Evolutionary conservation across 2,888 invertebrate species (phyloP), one percentile per base, ranked within the genome.

Genomic region (Lochmaea crataegi): DNA sequence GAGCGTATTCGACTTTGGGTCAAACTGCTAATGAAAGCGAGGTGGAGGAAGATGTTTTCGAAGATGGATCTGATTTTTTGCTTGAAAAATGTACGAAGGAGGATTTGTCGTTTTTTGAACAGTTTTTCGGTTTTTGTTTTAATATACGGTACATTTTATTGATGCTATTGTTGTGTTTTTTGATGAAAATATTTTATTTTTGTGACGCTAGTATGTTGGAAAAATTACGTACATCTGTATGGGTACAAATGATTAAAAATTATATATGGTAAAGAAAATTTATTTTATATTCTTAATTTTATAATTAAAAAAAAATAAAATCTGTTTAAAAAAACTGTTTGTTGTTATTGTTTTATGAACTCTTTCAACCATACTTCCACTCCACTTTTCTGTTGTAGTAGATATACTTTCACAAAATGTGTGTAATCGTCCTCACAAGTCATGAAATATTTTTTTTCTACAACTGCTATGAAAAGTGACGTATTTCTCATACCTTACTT

Each of bases 1-100:
- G 74, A 10, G 67, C 67, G 38, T 74, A 71, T 42, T 75, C 75
- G 9, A 77, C 74, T 1, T 65, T 66, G 9, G 74, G 74, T 16
- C 11, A 65, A n/a, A 67, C 74, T 11, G 77, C 72, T n/a, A 75
- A 66, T 16, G 73, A 74, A 4, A 66, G 64, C 14, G 48, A 41
- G 32, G 68, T 67, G 12, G 70, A 74, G 1, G 32, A 67, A 1
- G 48, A 69, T 41, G 66, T 38, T 1, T 9, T 38, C 32, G 32
- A 38, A 38, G 32, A 38, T 38, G 32, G 66, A 14, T 57, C n/a
- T 11, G 14, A 48, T 48, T 48, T 48, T 48, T 48, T n/a, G n/a
- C 48, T 7, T 1, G 48, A n/a, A 7, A 48, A 48, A 14, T 6
- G n/a, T n/a, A 48, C 5, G n/a, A n/a, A n/a, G n/a, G 48, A 48